Evolutionary conservation across 2,888 invertebrate species (phyloP).

Genomic region (Rhingia rostrata): DNA sequence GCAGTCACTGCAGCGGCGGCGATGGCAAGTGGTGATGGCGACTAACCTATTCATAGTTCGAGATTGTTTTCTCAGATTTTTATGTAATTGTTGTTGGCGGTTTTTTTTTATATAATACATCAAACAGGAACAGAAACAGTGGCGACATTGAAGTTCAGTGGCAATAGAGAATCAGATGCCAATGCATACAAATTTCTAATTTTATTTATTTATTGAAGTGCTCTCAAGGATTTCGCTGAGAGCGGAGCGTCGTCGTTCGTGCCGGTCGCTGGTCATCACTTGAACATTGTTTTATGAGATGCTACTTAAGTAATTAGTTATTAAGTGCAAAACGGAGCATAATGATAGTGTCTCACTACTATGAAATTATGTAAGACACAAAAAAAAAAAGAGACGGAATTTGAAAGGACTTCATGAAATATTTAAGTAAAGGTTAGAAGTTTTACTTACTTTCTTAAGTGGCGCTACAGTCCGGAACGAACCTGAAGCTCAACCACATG

Average conservation of each 20-base stretch:
- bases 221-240: neutral
- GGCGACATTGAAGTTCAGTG: conserved; percentile 25
- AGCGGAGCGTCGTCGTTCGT: neutral
- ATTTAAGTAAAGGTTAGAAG: too few relatives aligned
- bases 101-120: conserved; percentile 4
- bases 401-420: too few relatives aligned
- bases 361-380: too few relatives aligned
- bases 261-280: neutral
- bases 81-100: neutral
- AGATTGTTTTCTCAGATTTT: neutral
- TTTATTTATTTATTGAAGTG: conserved; percentile 12
- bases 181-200: conserved; percentile 13
- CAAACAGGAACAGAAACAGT: conserved; percentile 7
- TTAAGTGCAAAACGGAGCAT: too few relatives aligned
- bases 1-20: neutral
- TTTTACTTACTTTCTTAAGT: too few relatives aligned
- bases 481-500: too few relatives aligned
- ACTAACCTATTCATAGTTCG: conserved; percentile 8
- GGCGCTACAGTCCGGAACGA: too few relatives aligned
- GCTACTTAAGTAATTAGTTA: neutral
- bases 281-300: neutral
- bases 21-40: neutral
- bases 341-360: too few relatives aligned
- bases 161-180: conserved; percentile 22
- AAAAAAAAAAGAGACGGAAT: too few relatives aligned